Conservation (phyloP, 2,888 invertebrate species). For the Prosapia bicincta region DNA sequence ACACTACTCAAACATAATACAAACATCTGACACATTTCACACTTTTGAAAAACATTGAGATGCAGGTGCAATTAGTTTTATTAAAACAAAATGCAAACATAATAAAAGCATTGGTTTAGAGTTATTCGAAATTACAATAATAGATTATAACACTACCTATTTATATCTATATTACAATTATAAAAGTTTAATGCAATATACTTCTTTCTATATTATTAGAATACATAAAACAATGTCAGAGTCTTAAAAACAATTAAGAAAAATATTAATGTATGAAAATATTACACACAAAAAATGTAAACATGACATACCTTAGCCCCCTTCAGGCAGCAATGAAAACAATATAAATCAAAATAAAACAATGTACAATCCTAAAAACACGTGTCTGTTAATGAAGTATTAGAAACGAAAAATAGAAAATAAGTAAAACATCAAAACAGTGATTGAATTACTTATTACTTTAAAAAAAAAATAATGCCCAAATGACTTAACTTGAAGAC, state of each 20-base stretch:
- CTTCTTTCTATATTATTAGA: not conserved
- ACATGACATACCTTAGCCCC: slow-evolving; percentile 59
- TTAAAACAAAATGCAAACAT: too few relatives aligned
- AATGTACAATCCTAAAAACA: not conserved
- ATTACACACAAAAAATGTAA: slow-evolving; percentile 9
- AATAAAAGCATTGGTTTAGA: too few relatives aligned
- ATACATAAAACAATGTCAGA: not conserved
- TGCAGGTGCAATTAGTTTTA: too few relatives aligned
- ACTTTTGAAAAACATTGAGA: too few relatives aligned
- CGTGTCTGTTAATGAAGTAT: slow-evolving; percentile 8
- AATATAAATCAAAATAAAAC: slow-evolving; percentile 32
- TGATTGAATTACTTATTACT: too few relatives aligned
- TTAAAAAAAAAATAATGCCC: too few relatives aligned
- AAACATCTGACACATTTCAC: too few relatives aligned
- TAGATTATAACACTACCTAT: too few relatives aligned
- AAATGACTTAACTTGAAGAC: too few relatives aligned
- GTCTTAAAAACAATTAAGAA: not conserved
- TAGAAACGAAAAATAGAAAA: slow-evolving; percentile 14
- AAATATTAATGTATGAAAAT: not conserved
- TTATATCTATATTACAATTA: too few relatives aligned
- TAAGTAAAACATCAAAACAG: not conserved
- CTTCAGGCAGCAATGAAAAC: slow-evolving; percentile 44
- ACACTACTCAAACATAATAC: too few relatives aligned
- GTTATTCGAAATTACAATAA: too few relatives aligned
- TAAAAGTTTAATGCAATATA: not conserved